These are phyloP conservation scores for Pseudomyrmex dendroicus DNA, from an alignment of 1,140 invertebrate genomes.

Conservation along the genomic window DNA sequence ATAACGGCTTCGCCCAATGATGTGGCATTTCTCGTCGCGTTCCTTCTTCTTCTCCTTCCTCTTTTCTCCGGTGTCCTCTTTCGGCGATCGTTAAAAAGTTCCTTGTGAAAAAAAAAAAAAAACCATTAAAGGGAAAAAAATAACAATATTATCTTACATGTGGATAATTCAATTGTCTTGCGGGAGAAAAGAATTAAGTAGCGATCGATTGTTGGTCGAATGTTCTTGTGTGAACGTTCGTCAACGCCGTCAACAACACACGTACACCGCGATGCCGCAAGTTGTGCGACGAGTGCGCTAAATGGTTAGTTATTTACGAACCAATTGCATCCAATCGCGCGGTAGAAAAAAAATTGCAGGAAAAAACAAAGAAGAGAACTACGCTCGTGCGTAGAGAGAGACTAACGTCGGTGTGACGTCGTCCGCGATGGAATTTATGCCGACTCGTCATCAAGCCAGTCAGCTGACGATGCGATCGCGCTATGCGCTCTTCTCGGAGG, in stretches of 20 bases:
- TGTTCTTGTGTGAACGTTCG: too few relatives aligned
- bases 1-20: constrained; percentile 73
- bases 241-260: too few relatives aligned
- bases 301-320: not conserved
- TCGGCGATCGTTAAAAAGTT: not conserved
- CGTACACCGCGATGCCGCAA: not conserved
- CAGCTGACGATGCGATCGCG: constrained; percentile 56
- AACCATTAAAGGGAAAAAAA: not conserved
- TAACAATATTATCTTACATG: too few relatives aligned
- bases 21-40: constrained; percentile 67
- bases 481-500: not conserved
- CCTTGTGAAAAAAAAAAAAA: constrained; percentile 2
- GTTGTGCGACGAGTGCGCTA: not conserved
- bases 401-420: constrained; percentile 31
- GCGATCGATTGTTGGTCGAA: too few relatives aligned
- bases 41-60: constrained; percentile 38
- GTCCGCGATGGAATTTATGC: constrained; percentile 40
- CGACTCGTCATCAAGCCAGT: constrained; percentile 54
- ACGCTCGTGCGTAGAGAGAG: constrained; percentile 1
- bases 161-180: too few relatives aligned
- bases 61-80: constrained; percentile 1
- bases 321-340: not conserved
- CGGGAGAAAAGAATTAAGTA: too few relatives aligned
- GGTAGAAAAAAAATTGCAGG: not conserved
- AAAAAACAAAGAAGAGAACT: not conserved